phyloP scores from a whole-genome alignment of 2,113 vertebrate genomes.

The Rallus limicola region DNA sequence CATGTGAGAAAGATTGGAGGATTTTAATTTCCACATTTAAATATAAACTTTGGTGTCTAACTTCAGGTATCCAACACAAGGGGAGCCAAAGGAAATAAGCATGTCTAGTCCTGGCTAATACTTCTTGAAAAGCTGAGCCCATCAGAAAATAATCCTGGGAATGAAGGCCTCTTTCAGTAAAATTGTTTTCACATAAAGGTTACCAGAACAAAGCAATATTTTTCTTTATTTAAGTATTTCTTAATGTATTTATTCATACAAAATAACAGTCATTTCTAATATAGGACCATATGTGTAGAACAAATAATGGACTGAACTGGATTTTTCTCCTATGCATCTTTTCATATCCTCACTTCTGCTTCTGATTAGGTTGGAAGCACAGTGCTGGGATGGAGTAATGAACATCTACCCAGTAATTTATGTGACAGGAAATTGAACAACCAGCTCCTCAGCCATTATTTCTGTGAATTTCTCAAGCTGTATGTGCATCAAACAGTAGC shows the following conservation, averaged over 20 bases:
- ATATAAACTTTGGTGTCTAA: not conserved
- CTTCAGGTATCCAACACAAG: not conserved
- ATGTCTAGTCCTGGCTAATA: not conserved
- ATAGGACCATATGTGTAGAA: not conserved
- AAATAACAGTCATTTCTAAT: not conserved
- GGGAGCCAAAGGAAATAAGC: not conserved
- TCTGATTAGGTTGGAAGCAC: conserved; percentile 60
- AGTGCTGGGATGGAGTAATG: conserved; percentile 19
- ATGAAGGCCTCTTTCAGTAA: not conserved
- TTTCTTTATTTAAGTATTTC: not conserved
- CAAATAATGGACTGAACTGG: not conserved
- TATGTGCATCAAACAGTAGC: conserved; percentile 51
- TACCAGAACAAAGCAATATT: not conserved
- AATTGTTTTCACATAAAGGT: not conserved
- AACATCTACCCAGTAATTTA: conserved; percentile 23
- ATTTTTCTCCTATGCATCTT: not conserved
- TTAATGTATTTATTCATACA: not conserved
- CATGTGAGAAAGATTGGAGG: not conserved
- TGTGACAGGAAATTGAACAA: conserved; percentile 73
- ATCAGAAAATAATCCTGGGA: not conserved
- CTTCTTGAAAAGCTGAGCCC: not conserved
- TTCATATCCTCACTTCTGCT: conserved; percentile 37
- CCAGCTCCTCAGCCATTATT: conserved; percentile 40
- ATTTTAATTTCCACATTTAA: not conserved
- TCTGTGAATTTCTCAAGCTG: conserved; percentile 31